Evolutionary conservation across 1,140 invertebrate genomes (phyloP).

Genomic region (Caenorhabditis inopinata): DNA sequence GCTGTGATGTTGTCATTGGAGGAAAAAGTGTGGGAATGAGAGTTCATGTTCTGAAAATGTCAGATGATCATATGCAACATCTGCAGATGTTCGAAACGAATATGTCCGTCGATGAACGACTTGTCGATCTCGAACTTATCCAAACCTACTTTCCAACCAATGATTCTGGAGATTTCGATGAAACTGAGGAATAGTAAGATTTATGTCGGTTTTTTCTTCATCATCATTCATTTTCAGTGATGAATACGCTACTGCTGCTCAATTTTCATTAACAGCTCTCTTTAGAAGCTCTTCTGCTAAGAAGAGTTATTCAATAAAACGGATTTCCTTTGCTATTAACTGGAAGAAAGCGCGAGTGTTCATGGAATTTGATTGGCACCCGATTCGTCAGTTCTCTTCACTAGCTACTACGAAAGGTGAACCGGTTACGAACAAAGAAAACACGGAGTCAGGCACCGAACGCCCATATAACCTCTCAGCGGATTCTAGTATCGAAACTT

Average conservation of each 20-base stretch:
- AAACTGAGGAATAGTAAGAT: background rate
- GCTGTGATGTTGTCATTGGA: background rate
- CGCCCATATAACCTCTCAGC: background rate
- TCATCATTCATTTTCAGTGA: background rate
- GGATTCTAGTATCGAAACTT: background rate
- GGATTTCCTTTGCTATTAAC: background rate
- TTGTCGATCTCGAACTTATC: background rate
- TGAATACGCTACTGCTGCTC: background rate
- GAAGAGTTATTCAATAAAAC: background rate
- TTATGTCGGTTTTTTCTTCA: no score
- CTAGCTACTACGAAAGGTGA: background rate
- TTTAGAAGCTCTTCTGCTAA: background rate
- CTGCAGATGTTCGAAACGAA: background rate
- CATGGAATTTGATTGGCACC: constrained; percentile 11
- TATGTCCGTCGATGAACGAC: background rate
- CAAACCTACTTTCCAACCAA: constrained; percentile 5
- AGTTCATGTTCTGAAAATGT: background rate
- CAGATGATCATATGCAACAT: background rate
- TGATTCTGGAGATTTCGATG: background rate
- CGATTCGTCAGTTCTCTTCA: background rate
- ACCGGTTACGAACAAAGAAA: background rate
- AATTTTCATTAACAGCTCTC: background rate
- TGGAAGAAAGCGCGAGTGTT: background rate
- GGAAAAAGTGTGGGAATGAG: background rate
- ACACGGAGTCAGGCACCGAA: background rate